Evolutionary conservation across 1,140 invertebrate species (phyloP), one percentile per base, ranked within the genome.

Genomic region (Mesaphorura yosii): DNA sequence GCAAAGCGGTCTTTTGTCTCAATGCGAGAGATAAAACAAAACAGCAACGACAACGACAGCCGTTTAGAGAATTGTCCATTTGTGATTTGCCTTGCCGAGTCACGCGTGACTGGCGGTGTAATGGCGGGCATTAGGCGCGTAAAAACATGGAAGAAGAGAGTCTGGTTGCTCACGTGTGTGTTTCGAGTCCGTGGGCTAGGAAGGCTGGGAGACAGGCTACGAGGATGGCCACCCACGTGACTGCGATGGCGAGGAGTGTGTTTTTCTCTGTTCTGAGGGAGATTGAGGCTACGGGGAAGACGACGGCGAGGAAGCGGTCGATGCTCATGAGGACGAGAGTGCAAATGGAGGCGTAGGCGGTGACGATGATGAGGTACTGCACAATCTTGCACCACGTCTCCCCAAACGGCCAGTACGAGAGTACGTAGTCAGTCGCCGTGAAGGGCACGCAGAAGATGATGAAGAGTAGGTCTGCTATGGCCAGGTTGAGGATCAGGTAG

Each of bases 251-350:
- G 37, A 80, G 65, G 45, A 77, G 75, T 0, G 90, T 88, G 69
- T 95, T 92, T 40, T 75, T 76, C 67, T 92, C 84, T 1, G 85
- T 96, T 48, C 92, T 77, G 25, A 80, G 78, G 0, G 84, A 83
- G 79, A 91, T 93, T n/a, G n/a, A n/a, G n/a, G n/a, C n/a, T 44
- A 96, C 87, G 0, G 91, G 89, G 70, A 93, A 87, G 0, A 94
- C 90, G 10, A 97, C 90, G 20, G 92, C 92, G 64, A 97, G 74
- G 69, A 90, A 96, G 57, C 92, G 78, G 68, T 96, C 92, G 20
- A 94, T 69, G 17, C 88, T 92, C 90, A 97, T 95, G 37, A 96
- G 76, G 0, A 95, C 89, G 20, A 96, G 71, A 0, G 90, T 95
- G 69, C 93, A 95, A 12, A 95, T 89, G 58, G 86, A 90, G 5